phyloP scores from a whole-genome alignment of 1,140 invertebrate genomes.

The Batillaria attramentaria region DNA sequence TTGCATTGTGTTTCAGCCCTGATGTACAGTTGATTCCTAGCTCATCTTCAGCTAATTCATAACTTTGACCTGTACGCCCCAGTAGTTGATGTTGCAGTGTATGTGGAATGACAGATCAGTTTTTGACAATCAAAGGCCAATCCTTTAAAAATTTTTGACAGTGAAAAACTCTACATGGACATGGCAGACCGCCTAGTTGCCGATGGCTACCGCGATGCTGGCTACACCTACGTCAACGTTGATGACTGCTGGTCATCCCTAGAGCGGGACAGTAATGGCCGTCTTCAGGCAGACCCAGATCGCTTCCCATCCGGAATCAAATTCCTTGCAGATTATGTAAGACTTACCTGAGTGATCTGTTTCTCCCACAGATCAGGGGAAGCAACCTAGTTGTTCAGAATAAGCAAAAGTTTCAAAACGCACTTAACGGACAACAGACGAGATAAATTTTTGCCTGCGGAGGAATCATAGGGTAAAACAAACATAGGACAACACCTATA shows the following conservation, averaged over 20 bases:
- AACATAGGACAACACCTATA: no score
- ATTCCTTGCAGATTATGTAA: constrained; percentile 91
- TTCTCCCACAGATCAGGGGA: no score
- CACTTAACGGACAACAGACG: no score
- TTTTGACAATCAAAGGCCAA: background rate
- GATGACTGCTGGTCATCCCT: constrained; percentile 96
- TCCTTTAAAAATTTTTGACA: constrained; percentile 68
- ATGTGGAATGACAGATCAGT: background rate
- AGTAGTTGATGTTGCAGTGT: background rate
- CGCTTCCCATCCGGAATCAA: constrained; percentile 95
- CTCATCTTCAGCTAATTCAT: background rate
- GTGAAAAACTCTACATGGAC: constrained; percentile 91
- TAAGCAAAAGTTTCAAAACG: no score
- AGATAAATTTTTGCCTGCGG: no score
- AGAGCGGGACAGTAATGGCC: constrained; percentile 81
- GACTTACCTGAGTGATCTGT: no score
- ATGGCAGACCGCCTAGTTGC: constrained; percentile 92
- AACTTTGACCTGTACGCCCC: background rate
- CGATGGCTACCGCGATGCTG: constrained; percentile 90
- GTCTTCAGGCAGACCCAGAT: constrained; percentile 87
- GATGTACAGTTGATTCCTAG: background rate
- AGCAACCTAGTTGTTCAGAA: no score
- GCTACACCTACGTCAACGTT: constrained; percentile 94
- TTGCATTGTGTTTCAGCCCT: no score
- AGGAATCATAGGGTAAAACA: no score